These are phyloP conservation scores for Denticeps clupeoides DNA, from an alignment of 2,797 vertebrate genomes.

Conservation along the genomic window DNA sequence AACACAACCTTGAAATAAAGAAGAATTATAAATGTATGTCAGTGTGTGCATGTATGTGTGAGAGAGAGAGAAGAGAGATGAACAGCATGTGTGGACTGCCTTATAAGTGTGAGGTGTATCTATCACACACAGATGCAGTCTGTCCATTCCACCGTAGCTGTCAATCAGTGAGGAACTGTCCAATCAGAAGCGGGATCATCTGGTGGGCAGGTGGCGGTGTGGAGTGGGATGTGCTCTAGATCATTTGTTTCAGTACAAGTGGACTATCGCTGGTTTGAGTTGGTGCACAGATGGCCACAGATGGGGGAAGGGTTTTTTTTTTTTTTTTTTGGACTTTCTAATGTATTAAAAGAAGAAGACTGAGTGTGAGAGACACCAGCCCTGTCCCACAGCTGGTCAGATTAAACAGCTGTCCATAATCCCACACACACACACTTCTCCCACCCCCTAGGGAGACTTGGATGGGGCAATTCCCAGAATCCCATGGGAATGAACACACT, in stretches of 20 bases:
- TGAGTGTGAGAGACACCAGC: constrained; percentile 9
- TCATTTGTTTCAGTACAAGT: constrained; percentile 6
- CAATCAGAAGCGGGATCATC: too few relatives aligned
- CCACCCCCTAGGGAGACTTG: constrained; percentile 5
- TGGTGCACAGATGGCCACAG: constrained; percentile 46
- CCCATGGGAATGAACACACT: constrained; percentile 19
- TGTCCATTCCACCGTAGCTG: too few relatives aligned
- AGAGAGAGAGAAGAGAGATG: too few relatives aligned
- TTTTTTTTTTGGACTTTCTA: constrained; percentile 44
- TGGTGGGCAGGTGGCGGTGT: not conserved
- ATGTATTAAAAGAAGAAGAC: constrained; percentile 49
- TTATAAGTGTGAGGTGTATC: too few relatives aligned
- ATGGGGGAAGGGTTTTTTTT: constrained; percentile 25
- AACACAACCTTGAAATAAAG: too few relatives aligned
- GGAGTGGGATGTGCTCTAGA: too few relatives aligned
- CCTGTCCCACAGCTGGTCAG: constrained; percentile 56
- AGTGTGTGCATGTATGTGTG: too few relatives aligned
- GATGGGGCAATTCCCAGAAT: constrained; percentile 17
- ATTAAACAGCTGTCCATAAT: constrained; percentile 72
- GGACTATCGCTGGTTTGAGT: constrained; percentile 42
- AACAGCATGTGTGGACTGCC: too few relatives aligned
- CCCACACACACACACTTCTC: constrained; percentile 24
- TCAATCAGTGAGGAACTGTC: too few relatives aligned
- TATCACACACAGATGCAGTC: too few relatives aligned
- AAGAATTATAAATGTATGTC: too few relatives aligned